Base-by-base conservation (phyloP, 2,797 vertebrate genomes). In the Enteromius paludinosus region DNA sequence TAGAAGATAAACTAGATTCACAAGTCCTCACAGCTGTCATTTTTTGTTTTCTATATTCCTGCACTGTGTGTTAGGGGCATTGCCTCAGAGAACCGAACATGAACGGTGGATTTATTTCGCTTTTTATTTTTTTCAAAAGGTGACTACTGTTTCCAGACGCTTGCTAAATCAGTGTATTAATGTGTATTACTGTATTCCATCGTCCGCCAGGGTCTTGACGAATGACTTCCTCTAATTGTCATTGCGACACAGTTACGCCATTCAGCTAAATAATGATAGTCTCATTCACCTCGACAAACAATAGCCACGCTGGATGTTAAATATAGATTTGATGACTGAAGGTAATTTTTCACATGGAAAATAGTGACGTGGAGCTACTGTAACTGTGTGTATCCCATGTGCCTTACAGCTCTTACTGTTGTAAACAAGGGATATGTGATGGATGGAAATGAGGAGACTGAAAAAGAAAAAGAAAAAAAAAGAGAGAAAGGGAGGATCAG, bases 141-240 rank as follows among this genome's bases (percentile, higher is more conserved):
- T 30, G 23, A 74, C 56, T 47, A 10, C 41, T 64, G 17, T 69
- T 76, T 56, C 72, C 81, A 68, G 81, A 82, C 69, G 79, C 70
- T 74, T 81, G 70, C 59, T 76, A 69, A 59, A 76, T 76, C 25
- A 9, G 70, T 73, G 61, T 33, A 68, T 76, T 59, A 75, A 69
- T 82, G 81, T 33, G 25, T 45, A 45, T 82, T 76, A 68, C 49
- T 76, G 72, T 82, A 82, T 83, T 84, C 83, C 75, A 72, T 86
- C 47, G 87, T 90, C 84, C 54, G 90, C 85, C 86, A 90, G 61
- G 49, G 62, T 83, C 83, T 69, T 94, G 94, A 95, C 88, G 92
- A 94, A 95, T 89, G 91, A 89, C 90, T 95, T 95, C 95, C 95
- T 71, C 79, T 88, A 86, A 93, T 94, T 95, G 94, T 95, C 88